Evolutionary conservation across 2,113 vertebrate genomes (phyloP).

Genomic region (Parus major): DNA sequence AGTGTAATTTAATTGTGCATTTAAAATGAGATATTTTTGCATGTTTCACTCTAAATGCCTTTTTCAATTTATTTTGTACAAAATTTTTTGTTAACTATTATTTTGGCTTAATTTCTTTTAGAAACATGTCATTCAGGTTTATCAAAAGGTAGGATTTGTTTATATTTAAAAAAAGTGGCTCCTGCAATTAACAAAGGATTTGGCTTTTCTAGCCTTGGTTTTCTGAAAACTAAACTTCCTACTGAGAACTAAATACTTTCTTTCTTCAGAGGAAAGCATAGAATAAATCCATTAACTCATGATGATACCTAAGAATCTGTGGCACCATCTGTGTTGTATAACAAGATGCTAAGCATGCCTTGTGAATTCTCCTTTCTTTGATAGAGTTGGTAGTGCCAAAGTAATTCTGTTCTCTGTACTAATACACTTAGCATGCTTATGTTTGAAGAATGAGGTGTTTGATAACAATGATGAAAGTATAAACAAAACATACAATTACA

Average conservation of each 20-base stretch:
- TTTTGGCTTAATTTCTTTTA: conserved; percentile 92
- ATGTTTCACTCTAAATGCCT: conserved; percentile 66
- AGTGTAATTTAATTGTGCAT: conserved; percentile 38
- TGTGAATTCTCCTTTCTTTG: conserved; percentile 70
- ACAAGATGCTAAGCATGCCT: conserved; percentile 78
- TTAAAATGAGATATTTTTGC: conserved; percentile 35
- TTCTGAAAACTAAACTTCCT: conserved; percentile 84
- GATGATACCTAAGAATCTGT: conserved; percentile 63
- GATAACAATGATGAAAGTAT: conserved; percentile 55
- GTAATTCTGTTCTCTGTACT: conserved; percentile 78
- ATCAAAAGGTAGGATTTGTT: conserved; percentile 98
- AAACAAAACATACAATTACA: conserved; percentile 46
- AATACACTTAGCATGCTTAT: conserved; percentile 84
- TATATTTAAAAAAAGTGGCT: conserved; percentile 78
- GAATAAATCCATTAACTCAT: conserved; percentile 72
- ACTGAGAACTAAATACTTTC: conserved; percentile 81
- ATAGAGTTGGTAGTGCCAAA: conserved; percentile 71
- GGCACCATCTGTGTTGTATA: conserved; percentile 50
- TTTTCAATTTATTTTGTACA: conserved; percentile 66
- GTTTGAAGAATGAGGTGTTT: conserved; percentile 72
- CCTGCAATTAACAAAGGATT: conserved; percentile 81
- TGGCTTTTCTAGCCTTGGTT: conserved; percentile 81
- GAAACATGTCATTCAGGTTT: conserved; percentile 99
- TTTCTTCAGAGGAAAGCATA: conserved; percentile 63
- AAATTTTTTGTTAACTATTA: conserved; percentile 75